These are phyloP conservation scores for Caenorhabditis sinica DNA, from an alignment of 2,888 invertebrate species.

Conservation along the genomic window DNA sequence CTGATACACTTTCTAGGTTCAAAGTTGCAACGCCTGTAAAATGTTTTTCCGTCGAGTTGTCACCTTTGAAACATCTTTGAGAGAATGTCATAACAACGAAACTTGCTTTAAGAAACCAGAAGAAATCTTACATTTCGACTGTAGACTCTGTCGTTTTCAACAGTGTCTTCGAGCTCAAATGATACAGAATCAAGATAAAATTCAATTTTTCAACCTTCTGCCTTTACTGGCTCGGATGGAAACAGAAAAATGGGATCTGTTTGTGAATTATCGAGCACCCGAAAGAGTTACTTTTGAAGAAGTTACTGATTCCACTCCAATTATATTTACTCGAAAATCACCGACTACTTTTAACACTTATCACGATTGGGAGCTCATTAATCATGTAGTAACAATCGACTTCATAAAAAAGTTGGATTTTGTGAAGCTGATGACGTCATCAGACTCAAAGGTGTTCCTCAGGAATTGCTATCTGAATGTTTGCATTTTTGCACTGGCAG, in stretches of 20 bases:
- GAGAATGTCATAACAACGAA: background rate
- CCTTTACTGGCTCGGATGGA: background rate
- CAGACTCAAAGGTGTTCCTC: slow-evolving; percentile 4
- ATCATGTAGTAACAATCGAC: background rate
- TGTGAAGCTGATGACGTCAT: slow-evolving; percentile 3
- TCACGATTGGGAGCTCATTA: background rate
- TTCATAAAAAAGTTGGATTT: background rate
- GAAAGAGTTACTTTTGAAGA: background rate
- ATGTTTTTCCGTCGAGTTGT: slow-evolving; percentile 8
- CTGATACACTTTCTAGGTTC: background rate
- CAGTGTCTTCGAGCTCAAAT: slow-evolving; percentile 4
- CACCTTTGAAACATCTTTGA: background rate
- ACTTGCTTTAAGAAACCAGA: background rate
- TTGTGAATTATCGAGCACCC: background rate
- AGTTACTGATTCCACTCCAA: background rate
- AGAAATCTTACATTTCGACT: background rate
- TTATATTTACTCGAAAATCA: background rate
- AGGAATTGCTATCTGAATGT: background rate
- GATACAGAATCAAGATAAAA: background rate
- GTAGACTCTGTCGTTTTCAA: slow-evolving; percentile 11
- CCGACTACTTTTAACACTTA: background rate
- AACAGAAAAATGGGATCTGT: background rate
- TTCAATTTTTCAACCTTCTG: background rate
- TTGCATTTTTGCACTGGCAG: background rate
- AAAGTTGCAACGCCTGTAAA: slow-evolving; percentile 3